phyloP scores from a whole-genome alignment of 2,888 invertebrate species.

The Metalampra italica region DNA sequence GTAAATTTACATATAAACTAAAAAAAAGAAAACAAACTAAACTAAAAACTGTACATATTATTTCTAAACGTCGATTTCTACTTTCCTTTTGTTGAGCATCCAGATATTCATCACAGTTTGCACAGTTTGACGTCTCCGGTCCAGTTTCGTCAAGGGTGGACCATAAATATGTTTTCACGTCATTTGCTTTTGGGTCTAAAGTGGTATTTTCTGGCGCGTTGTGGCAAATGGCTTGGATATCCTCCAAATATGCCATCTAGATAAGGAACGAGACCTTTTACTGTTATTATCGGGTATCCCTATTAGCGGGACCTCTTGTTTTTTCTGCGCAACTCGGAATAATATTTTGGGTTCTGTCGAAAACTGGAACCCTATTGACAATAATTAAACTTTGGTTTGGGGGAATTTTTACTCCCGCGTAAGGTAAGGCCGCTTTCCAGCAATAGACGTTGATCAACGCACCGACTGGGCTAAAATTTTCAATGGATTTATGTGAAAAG shows the following conservation, averaged over 20 bases:
- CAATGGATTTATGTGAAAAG: too few relatives aligned
- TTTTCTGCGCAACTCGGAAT: not conserved
- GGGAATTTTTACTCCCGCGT: too few relatives aligned
- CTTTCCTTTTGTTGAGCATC: not conserved
- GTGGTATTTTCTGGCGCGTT: conserved; percentile 50
- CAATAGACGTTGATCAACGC: too few relatives aligned
- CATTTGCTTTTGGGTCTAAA: conserved; percentile 60
- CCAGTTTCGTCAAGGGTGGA: conserved; percentile 1
- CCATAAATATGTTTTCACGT: conserved; percentile 58
- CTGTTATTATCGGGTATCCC: conserved; percentile 50
- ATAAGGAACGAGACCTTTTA: conserved; percentile 62
- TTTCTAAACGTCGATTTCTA: not conserved
- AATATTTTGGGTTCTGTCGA: too few relatives aligned
- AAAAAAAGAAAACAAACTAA: too few relatives aligned
- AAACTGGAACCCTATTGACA: not conserved
- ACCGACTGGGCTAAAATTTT: too few relatives aligned
- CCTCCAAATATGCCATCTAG: conserved; percentile 68
- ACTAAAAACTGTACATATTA: too few relatives aligned
- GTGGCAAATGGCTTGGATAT: conserved; percentile 69
- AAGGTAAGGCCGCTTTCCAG: too few relatives aligned
- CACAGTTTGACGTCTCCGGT: not conserved
- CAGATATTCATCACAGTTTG: not conserved
- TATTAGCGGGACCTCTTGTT: conserved; percentile 19
- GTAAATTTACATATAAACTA: too few relatives aligned
- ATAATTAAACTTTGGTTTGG: not conserved